Base-by-base conservation (phyloP, 2,888 invertebrate species). In the Crocallis elinguaria region DNA sequence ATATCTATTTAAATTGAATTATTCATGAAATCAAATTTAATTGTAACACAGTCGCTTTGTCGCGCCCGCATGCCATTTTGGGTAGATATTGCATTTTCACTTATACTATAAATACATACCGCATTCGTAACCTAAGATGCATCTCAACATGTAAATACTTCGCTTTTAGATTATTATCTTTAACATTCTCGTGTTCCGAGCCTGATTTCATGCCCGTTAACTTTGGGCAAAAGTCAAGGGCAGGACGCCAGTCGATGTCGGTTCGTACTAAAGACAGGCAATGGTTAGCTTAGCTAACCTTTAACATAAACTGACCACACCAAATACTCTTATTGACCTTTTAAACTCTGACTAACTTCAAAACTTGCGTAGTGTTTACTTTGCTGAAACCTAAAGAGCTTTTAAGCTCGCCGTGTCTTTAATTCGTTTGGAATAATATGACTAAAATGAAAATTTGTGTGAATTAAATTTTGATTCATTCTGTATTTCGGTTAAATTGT, bases 161-260 rank as follows among this genome's bases (percentile, higher is more conserved):
- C 23, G 44, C 17, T 38, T 52, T 49, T 61, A 55, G 60, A 59
- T 51, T 65, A 58, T 60, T 61, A 62, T 66, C 53, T 57, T 58
- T 54, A 64, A 67, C 58, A 61, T 55, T 57, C 61, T 57, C 54
- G 57, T 57, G 35, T 45, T 49, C 25, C 11, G 66, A 48, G 65
- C 69, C 67, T 67, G 68, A 67, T 69, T 67, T 64, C 63, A 60
- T 65, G 66, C 52, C 56, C 57, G 64, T 71, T 57, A 66, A 54
- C 61, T 68, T 64, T 68, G 67, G 64, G 57, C 63, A 81, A 76
- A 74, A 68, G 82, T 78, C 82, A 81, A 77, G 82, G 80, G 70
- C 70, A 65, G 58, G 56, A 57, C 59, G 50, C 56, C 62, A 62
- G 62, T 53, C 45, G 48, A 56, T 43, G 51, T 49, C 49, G 53